These are phyloP conservation scores for Corella eumyota DNA, from an alignment of 23 tunicate species.

Conservation along the genomic window DNA sequence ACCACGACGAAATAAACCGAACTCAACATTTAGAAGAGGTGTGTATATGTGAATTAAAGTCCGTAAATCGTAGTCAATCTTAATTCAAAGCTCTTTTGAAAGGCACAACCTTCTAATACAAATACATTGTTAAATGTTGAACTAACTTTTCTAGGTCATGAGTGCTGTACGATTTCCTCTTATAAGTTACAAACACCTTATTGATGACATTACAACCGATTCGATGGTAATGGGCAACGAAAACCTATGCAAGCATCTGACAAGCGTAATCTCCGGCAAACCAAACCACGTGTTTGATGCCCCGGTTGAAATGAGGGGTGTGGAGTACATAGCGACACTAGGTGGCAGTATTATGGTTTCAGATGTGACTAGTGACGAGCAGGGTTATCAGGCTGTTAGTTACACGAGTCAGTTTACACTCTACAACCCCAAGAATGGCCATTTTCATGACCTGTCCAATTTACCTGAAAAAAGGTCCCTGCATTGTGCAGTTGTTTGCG, in stretches of 20 bases:
- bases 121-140: no score
- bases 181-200: constrained; percentile 18
- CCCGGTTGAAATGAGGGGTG: constrained; percentile 63
- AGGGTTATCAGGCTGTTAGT: constrained; percentile 64
- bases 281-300: constrained; percentile 18
- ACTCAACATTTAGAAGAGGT: constrained; percentile 58
- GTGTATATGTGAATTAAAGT: no score
- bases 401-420: constrained; percentile 48
- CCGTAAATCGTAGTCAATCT: background rate
- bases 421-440: constrained; percentile 21
- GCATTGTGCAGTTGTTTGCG: constrained; percentile 68
- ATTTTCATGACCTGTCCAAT: constrained; percentile 38
- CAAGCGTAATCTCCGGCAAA: constrained; percentile 38
- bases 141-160: constrained; percentile 64
- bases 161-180: constrained; percentile 67
- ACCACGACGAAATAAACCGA: constrained; percentile 49
- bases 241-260: constrained; percentile 19
- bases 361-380: constrained; percentile 77
- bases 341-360: constrained; percentile 72
- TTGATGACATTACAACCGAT: constrained; percentile 63
- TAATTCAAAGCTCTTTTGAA: no score
- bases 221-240: constrained; percentile 51
- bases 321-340: constrained; percentile 22
- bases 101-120: no score
- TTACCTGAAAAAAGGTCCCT: constrained; percentile 63